A percentile compares a stretch with the other conserved stretches of the same genome.
These are phyloP conservation scores for Beris chalybata DNA, from an alignment of 2,888 invertebrate species.

Conservation along the genomic window DNA sequence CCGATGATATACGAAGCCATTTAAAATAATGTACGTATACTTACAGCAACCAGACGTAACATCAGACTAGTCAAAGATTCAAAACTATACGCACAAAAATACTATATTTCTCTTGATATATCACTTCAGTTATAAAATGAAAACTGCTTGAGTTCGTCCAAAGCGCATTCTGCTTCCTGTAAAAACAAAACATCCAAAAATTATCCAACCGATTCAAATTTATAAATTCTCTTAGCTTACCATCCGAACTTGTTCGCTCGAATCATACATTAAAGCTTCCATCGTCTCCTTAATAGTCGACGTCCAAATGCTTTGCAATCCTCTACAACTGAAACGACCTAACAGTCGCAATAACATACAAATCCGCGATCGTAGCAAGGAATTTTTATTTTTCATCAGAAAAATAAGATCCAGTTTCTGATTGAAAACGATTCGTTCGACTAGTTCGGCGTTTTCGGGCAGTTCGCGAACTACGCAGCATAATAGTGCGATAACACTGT, in stretches of 20 bases:
- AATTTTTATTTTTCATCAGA: conserved; percentile 63
- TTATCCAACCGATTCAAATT: not conserved
- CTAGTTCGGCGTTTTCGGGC: conserved; percentile 75
- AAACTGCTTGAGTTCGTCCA: conserved; percentile 54
- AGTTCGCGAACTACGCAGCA: conserved; percentile 72
- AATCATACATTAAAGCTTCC: conserved; percentile 49
- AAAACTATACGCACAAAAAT: too few relatives aligned
- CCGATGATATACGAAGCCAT: too few relatives aligned
- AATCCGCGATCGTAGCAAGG: conserved; percentile 64
- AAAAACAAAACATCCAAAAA: conserved; percentile 9
- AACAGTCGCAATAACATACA: conserved; percentile 73
- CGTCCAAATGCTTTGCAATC: conserved; percentile 58
- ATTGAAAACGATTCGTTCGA: conserved; percentile 69
- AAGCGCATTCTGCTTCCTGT: conserved; percentile 50
- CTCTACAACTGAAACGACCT: conserved; percentile 68
- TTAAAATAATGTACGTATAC: too few relatives aligned
- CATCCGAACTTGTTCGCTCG: conserved; percentile 45
- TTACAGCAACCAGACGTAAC: too few relatives aligned
- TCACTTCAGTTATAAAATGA: conserved; percentile 46
- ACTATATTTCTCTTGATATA: too few relatives aligned
- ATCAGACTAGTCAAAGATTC: too few relatives aligned
- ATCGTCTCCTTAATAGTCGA: conserved; percentile 47
- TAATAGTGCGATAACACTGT: conserved; percentile 72
- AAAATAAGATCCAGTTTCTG: conserved; percentile 59
- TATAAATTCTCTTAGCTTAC: conserved; percentile 40